Evolutionary conservation across 1,140 invertebrate species (phyloP), one percentile per base, ranked within the genome.

Genomic region (Holotrichia oblita): DNA sequence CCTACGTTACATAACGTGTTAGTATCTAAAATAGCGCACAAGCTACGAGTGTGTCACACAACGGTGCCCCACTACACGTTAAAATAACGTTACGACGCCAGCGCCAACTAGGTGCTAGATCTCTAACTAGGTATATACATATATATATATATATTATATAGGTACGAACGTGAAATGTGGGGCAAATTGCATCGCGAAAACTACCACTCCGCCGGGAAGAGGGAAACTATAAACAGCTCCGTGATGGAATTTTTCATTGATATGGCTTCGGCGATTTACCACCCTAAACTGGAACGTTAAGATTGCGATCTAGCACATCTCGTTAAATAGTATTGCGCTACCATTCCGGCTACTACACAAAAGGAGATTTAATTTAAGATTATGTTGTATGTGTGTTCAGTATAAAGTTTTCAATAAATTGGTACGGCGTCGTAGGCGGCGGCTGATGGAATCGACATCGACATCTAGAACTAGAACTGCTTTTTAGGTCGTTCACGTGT

Each of bases 241-340:
- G n/a, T 55, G 48, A 55, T 55, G 48, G 17, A 55, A 55, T 55
- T 55, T 55, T n/a, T 55, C 48, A 55, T 55, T 55, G 48, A 55
- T 55, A 55, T 55, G 6, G 48, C 14, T 20, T 55, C 48, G 48
- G 4, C 48, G 48, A 55, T 55, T n/a, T 55, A 55, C 48, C 48
- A 17, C 17, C 48, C 14, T 34, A 34, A 55, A 55, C 48, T 34
- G 27, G 17, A 55, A 17, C 48, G 48, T 55, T 55, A 55, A 55
- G 48, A 55, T 55, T 17, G 48, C 0, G 14, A 55, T 55, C 48
- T 55, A 55, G 48, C 48, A 55, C 48, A 55, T 55, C 48, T 17
- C 48, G 48, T 55, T n/a, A 55, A 55, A 55, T 55, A 55, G 48
- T 55, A 55, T 55, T 55, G 48, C 48, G 48, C 48, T 55, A 17